Evolutionary conservation across 2,113 vertebrate genomes (phyloP).

Genomic region (Catharus minimus): DNA sequence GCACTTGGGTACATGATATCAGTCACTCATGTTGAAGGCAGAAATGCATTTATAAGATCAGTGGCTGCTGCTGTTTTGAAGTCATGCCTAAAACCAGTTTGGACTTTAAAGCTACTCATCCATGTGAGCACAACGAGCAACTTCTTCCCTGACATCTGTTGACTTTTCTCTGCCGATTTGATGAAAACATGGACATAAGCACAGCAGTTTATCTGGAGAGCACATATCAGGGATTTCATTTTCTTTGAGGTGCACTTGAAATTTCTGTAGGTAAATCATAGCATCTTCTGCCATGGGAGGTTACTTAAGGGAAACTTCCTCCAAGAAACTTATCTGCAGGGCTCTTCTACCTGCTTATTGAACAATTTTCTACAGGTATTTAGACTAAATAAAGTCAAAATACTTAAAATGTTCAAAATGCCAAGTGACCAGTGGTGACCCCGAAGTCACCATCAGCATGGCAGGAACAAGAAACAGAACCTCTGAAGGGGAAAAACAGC

Average conservation of each 20-base stretch:
- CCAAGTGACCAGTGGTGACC: background rate
- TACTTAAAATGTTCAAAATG: background rate
- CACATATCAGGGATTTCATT: fast-evolving
- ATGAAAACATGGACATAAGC: background rate
- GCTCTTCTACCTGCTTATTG: background rate
- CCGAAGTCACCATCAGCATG: background rate
- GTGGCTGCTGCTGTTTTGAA: background rate
- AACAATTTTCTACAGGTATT: background rate
- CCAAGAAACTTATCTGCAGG: background rate
- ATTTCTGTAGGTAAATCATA: background rate
- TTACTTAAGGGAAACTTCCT: background rate
- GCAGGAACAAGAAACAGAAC: background rate
- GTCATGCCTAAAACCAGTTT: background rate
- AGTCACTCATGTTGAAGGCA: background rate
- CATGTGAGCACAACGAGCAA: background rate
- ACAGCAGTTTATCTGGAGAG: background rate
- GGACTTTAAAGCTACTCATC: background rate
- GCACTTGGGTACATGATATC: background rate
- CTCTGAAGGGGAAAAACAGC: background rate
- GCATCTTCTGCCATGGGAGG: background rate
- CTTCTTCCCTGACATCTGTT: background rate
- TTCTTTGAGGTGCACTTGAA: background rate
- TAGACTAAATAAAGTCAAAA: background rate
- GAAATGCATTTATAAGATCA: background rate
- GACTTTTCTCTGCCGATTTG: background rate